Conservation (phyloP, 2,113 vertebrate genomes). For the Sclerurus mexicanus region DNA sequence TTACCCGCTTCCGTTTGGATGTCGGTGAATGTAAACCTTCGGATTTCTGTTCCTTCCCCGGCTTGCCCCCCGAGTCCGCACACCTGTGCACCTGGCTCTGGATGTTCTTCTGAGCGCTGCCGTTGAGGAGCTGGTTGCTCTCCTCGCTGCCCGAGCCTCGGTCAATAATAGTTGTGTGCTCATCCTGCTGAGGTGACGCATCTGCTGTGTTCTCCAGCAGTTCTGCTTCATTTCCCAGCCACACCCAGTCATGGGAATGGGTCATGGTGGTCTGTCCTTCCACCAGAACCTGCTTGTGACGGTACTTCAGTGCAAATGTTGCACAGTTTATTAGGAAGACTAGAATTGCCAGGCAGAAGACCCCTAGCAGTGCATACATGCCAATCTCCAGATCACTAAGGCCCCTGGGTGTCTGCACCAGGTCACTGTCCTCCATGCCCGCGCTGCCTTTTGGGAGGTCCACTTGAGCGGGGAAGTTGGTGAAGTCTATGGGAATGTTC, state of each 20-base stretch:
- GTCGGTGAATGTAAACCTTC: slow-evolving; percentile 83
- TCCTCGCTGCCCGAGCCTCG: slow-evolving; percentile 78
- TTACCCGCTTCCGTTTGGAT: slow-evolving; percentile 90
- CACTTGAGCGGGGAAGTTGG: slow-evolving; percentile 89
- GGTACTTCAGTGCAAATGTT: slow-evolving; percentile 90
- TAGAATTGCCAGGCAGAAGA: slow-evolving; percentile 95
- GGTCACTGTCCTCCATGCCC: slow-evolving; percentile 77
- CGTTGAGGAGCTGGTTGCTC: slow-evolving; percentile 78
- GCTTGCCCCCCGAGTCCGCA: slow-evolving; percentile 51
- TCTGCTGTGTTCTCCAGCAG: slow-evolving; percentile 83
- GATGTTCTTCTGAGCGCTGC: slow-evolving; percentile 74
- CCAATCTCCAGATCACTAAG: slow-evolving; percentile 94
- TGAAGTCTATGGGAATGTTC: slow-evolving; percentile 86
- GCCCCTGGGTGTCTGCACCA: slow-evolving; percentile 77
- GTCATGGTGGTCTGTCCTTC: slow-evolving; percentile 86
- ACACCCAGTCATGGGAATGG: slow-evolving; percentile 97
- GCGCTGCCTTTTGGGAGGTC: slow-evolving; percentile 78
- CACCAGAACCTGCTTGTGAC: slow-evolving; percentile 90
- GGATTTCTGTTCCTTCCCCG: slow-evolving; percentile 72
- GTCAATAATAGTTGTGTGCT: slow-evolving; percentile 87
- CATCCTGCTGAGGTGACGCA: slow-evolving; percentile 76
- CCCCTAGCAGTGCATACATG: slow-evolving; percentile 95
- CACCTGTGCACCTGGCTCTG: slow-evolving; percentile 80
- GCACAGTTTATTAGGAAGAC: slow-evolving; percentile 97
- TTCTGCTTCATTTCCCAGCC: slow-evolving; percentile 91